Conservation (phyloP, 2,797 vertebrate species). For the Hyperoplus lanceolatus region DNA sequence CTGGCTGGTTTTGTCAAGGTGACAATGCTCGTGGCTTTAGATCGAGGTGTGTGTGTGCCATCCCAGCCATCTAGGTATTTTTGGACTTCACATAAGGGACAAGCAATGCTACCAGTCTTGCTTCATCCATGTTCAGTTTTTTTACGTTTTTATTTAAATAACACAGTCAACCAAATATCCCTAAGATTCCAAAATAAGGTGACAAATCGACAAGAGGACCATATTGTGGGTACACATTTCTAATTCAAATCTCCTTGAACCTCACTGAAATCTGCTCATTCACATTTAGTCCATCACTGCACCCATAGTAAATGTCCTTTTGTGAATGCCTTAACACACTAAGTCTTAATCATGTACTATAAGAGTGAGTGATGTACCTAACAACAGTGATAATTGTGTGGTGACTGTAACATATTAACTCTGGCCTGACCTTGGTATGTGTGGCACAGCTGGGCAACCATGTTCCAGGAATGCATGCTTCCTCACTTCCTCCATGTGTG, state of each 20-base stretch:
- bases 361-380: constrained; percentile 20
- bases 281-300: background rate
- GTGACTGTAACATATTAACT: constrained; percentile 35
- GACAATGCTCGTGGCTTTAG: constrained; percentile 4
- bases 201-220: background rate
- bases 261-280: background rate
- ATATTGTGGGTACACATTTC: background rate
- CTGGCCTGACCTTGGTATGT: constrained; percentile 20
- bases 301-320: background rate
- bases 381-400: constrained; percentile 18
- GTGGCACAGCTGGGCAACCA: constrained; percentile 68
- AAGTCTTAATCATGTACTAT: background rate
- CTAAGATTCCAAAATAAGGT: background rate
- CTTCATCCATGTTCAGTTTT: background rate
- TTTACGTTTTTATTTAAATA: background rate
- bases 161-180: background rate
- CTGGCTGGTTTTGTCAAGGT: constrained; percentile 26
- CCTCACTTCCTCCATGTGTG: constrained; percentile 70
- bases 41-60: constrained; percentile 4
- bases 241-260: background rate
- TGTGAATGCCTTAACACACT: constrained; percentile 3
- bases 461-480: constrained; percentile 72
- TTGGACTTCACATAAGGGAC: constrained; percentile 1
- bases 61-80: constrained; percentile 15
- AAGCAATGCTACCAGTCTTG: background rate